A percentile compares a stretch with the other conserved stretches of the same genome.
These are phyloP conservation scores for Thereuonema tuberculata DNA, from an alignment of 1,140 invertebrate species.

Conservation along the genomic window DNA sequence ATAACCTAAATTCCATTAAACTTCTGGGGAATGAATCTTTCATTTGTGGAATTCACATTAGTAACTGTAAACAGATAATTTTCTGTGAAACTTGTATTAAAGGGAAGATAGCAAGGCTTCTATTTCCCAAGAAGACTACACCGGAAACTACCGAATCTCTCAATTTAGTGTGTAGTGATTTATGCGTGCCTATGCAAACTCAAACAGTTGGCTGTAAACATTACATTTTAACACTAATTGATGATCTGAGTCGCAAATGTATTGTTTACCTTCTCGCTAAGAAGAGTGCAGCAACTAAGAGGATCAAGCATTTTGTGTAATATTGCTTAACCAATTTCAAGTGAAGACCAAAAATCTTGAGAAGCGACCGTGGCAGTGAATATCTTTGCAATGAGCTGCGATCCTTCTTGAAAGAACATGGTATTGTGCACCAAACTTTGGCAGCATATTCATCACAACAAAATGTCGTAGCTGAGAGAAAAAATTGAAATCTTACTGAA, in stretches of 20 bases:
- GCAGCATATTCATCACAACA: constrained; percentile 29
- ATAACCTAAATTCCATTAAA: neutral
- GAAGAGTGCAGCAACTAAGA: neutral
- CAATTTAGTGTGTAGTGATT: neutral
- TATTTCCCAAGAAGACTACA: neutral
- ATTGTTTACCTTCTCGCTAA: neutral
- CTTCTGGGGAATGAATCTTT: neutral
- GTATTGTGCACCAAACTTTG: constrained; percentile 28
- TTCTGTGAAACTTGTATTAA: neutral
- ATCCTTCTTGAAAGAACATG: constrained; percentile 15
- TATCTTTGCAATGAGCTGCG: constrained; percentile 9
- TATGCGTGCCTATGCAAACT: neutral
- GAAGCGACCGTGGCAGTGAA: constrained; percentile 13
- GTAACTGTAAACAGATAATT: neutral
- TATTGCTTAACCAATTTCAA: neutral
- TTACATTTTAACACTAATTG: neutral
- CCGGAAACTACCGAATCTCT: too few relatives aligned
- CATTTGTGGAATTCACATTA: neutral
- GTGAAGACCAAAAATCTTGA: constrained; percentile 2
- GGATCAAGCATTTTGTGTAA: neutral
- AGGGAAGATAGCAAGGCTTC: neutral
- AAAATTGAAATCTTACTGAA: constrained; percentile 28
- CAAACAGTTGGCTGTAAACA: neutral
- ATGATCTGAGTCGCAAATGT: neutral
- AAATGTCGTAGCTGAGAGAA: constrained; percentile 31